phyloP scores from a whole-genome alignment of 1,140 invertebrate species.

The Bombus superbus region DNA sequence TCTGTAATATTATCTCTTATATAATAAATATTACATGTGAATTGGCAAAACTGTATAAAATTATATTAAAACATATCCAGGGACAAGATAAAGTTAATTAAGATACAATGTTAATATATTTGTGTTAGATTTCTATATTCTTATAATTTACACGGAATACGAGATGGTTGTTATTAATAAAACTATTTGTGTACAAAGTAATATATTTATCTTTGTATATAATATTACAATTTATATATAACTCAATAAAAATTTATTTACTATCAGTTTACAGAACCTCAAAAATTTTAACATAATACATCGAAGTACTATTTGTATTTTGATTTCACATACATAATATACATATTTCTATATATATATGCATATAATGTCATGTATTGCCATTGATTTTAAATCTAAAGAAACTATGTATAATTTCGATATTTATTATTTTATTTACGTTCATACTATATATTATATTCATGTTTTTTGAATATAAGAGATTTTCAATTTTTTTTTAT shows the following conservation, averaged over 20 bases:
- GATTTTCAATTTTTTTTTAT: slow-evolving; percentile 28
- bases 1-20: slow-evolving; percentile 26
- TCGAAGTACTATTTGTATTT: neutral
- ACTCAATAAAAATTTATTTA: neutral
- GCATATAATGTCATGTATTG: neutral
- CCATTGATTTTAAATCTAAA: neutral
- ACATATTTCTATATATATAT: too few species aligned
- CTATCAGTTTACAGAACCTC: neutral
- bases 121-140: slow-evolving; percentile 3
- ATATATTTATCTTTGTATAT: neutral
- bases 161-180: neutral
- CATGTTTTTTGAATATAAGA: slow-evolving; percentile 37
- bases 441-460: neutral
- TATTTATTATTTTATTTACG: neutral
- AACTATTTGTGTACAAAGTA: slow-evolving; percentile 15
- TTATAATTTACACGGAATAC: neutral
- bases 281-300: neutral
- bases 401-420: neutral
- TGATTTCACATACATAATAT: neutral
- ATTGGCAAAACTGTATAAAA: slow-evolving; percentile 1
- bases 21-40: slow-evolving; percentile 35
- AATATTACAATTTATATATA: neutral
- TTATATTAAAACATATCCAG: slow-evolving; percentile 10
- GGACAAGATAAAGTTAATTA: neutral
- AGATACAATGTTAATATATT: slow-evolving; percentile 6